Conservation (phyloP, 2,888 invertebrate genomes). For the Eilema depressum region DNA sequence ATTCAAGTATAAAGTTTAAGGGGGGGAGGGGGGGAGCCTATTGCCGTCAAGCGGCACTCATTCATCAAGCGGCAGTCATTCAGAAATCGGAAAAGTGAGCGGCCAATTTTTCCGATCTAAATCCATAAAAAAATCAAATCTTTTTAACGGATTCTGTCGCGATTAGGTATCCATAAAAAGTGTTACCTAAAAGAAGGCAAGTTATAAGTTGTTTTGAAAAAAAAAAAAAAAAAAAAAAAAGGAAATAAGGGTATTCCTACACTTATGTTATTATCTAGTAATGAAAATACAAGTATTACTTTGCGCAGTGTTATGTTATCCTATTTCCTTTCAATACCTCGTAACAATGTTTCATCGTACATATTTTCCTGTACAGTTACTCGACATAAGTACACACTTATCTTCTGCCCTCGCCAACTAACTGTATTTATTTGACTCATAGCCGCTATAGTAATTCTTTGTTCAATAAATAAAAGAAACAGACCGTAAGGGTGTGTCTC, state of each 20-base stretch:
- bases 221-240: background rate
- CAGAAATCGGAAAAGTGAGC: too few relatives aligned
- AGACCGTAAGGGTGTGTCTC: background rate
- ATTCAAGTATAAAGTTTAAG: too few relatives aligned
- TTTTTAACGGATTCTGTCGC: too few relatives aligned
- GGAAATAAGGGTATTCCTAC: too few relatives aligned
- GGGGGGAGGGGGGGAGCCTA: too few relatives aligned
- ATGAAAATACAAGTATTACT: background rate
- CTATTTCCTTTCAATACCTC: background rate
- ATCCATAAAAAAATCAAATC: too few relatives aligned
- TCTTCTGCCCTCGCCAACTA: conserved; percentile 3
- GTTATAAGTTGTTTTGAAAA: too few relatives aligned
- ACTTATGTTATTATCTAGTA: background rate
- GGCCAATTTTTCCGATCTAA: too few relatives aligned
- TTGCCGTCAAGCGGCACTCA: too few relatives aligned
- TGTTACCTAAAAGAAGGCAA: too few relatives aligned
- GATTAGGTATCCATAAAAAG: too few relatives aligned
- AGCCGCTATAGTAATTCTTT: conserved; percentile 9
- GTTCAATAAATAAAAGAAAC: conserved; percentile 18
- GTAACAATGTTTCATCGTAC: background rate
- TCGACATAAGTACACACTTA: conserved; percentile 7
- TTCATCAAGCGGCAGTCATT: too few relatives aligned
- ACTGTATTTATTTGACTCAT: conserved; percentile 4
- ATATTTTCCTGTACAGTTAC: conserved; percentile 4
- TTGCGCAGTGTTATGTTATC: background rate